Base-by-base conservation (phyloP, 2,888 invertebrate species). In the Steinernema carpocapsae region DNA sequence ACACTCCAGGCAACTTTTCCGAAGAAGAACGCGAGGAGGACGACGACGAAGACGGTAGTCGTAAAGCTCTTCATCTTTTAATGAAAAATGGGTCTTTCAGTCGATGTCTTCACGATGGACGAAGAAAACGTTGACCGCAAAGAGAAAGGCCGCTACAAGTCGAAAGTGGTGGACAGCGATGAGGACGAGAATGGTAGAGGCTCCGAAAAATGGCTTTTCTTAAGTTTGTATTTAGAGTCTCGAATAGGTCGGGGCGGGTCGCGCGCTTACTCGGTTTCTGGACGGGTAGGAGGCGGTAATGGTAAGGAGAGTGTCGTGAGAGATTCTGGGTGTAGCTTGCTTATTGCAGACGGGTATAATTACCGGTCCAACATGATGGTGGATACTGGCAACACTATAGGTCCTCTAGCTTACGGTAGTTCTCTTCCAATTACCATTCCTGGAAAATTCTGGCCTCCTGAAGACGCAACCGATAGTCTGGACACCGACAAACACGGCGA, bases 51-150 rank as follows among this genome's bases (percentile, higher is more conserved):
- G 64, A 64, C 64, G 64, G 64, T 32, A 37, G 10, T 37, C n/a
- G n/a, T 37, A 32, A 32, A 32, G 2, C 17, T 14, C 14, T 32
- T 12, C 4, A 7, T 22, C 24, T 26, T 24, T 6, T 26, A 10
- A 2, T 56, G n/a, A 19, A 56, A 56, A 26, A 56, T 26, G 6
- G 6, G 6, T 26, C 17, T 32, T 64, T 64, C 17, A 64, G 64
- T 29, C 32, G 64, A 64, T 26, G 29, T 64, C 26, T 64, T 64
- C 37, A 29, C 64, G 1, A 64, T 64, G 64, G 64, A 64, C 64
- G 64, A 64, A 19, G 64, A 64, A 26, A 64, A 64, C 32, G 64
- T 64, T 3, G 64, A 64, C n/a, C 64, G 64, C 1, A 29, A 64
- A 32, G 29, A 29, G 26, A 29, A 29, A 12, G 29, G 17, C 32